These are phyloP conservation scores for Eilema griseolum DNA, from an alignment of 2,888 invertebrate species.

Conservation along the genomic window DNA sequence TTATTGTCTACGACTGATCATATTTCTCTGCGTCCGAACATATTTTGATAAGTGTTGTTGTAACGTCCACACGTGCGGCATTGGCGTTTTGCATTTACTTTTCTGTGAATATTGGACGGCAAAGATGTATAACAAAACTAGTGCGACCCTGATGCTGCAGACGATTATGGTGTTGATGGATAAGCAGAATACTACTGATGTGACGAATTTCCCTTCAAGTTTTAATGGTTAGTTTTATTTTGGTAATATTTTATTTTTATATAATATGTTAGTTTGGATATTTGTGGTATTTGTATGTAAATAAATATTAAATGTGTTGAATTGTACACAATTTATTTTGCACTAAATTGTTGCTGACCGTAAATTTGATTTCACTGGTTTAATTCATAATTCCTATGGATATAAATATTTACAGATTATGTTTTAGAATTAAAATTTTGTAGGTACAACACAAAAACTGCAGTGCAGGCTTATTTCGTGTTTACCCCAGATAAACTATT, in stretches of 20 bases:
- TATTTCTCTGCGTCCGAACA: slow-evolving; percentile 54
- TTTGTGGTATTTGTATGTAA: background rate
- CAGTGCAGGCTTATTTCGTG: background rate
- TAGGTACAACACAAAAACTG: background rate
- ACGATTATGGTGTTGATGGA: slow-evolving; percentile 84
- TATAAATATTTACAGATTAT: background rate
- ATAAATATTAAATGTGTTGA: background rate
- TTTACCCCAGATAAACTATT: background rate
- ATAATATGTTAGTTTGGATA: background rate
- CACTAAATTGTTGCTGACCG: background rate
- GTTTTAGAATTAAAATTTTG: background rate
- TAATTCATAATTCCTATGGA: background rate
- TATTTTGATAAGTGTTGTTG: slow-evolving; percentile 44
- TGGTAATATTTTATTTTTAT: slow-evolving; percentile 14
- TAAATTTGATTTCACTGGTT: background rate
- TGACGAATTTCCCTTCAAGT: slow-evolving; percentile 71
- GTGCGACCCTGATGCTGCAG: slow-evolving; percentile 83
- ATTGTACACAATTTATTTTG: too few species aligned
- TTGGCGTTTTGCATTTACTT: slow-evolving; percentile 3
- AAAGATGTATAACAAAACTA: slow-evolving; percentile 79
- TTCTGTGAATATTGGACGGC: slow-evolving; percentile 2
- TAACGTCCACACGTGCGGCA: slow-evolving; percentile 51
- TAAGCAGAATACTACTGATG: slow-evolving; percentile 79
- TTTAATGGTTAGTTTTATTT: slow-evolving; percentile 72
- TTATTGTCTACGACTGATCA: slow-evolving; percentile 28